A percentile compares a stretch with the other conserved stretches of the same genome.
phyloP scores from a whole-genome alignment of 2,888 invertebrate species.

The Idaea straminata region DNA sequence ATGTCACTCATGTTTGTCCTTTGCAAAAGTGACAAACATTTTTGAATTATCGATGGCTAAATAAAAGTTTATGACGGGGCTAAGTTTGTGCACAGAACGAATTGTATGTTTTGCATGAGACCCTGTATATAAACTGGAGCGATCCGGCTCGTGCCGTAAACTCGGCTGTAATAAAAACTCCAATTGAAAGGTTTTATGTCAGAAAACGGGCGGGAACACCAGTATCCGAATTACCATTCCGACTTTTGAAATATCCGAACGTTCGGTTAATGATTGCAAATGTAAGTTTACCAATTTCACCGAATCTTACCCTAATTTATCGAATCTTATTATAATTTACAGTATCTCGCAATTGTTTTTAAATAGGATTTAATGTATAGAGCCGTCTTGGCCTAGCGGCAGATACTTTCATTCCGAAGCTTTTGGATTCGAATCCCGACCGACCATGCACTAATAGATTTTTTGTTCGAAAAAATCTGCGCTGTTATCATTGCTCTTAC shows the following conservation, averaged over 20 bases:
- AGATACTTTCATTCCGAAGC: too few relatives aligned
- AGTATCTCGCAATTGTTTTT: too few relatives aligned
- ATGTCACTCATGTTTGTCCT: too few relatives aligned
- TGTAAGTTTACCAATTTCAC: not conserved
- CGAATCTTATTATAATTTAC: not conserved
- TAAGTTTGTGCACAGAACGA: not conserved
- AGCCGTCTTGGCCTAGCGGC: too few relatives aligned
- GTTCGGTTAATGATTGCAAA: not conserved
- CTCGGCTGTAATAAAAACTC: conserved; percentile 26
- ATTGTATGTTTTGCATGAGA: conserved; percentile 7
- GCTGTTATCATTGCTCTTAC: too few relatives aligned
- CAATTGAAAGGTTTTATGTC: conserved; percentile 22
- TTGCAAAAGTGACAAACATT: too few relatives aligned
- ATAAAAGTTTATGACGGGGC: too few relatives aligned
- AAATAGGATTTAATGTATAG: too few relatives aligned
- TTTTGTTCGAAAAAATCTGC: too few relatives aligned
- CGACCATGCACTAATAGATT: too few relatives aligned
- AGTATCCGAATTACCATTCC: conserved; percentile 2
- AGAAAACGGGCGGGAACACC: conserved; percentile 4
- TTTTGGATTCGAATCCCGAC: too few relatives aligned
- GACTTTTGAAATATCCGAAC: conserved; percentile 2
- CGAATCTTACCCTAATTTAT: not conserved
- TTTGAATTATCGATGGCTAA: too few relatives aligned
- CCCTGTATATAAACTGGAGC: not conserved
- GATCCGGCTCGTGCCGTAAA: conserved; percentile 18